Conservation (phyloP, 2,888 invertebrate genomes). For the Thalpophila matura region DNA sequence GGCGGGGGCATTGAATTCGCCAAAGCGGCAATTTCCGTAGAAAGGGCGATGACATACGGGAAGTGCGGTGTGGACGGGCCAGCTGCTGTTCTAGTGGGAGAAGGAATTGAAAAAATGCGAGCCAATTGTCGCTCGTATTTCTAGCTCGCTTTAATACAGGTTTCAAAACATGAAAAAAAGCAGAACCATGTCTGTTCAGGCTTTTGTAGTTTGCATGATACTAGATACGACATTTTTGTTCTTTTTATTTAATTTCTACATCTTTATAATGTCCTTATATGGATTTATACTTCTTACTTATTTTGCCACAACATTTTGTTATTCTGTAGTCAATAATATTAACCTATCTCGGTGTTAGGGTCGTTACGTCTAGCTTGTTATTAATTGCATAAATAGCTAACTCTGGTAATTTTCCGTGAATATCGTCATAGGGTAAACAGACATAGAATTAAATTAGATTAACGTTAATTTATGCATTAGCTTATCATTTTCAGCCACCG, state of each 20-base stretch:
- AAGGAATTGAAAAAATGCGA: conserved; percentile 18
- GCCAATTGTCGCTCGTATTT: not conserved
- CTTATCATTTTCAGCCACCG: conserved; percentile 44
- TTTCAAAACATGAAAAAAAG: not conserved
- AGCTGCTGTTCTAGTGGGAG: conserved; percentile 23
- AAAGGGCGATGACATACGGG: conserved; percentile 53
- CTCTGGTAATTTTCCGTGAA: conserved; percentile 12
- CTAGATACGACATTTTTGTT: no score
- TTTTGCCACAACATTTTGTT: not conserved
- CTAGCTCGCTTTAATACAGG: conserved; percentile 4
- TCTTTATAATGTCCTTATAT: not conserved
- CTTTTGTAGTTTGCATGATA: not conserved
- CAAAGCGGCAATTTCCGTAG: conserved; percentile 66
- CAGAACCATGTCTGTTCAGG: not conserved
- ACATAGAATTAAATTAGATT: conserved; percentile 43
- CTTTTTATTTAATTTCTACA: no score
- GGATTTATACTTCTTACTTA: not conserved
- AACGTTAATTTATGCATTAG: conserved; percentile 37
- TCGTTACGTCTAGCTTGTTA: not conserved
- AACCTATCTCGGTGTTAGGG: not conserved
- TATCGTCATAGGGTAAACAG: not conserved
- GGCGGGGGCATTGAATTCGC: conserved; percentile 59
- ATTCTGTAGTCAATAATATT: not conserved
- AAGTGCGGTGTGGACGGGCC: conserved; percentile 37
- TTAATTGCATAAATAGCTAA: conserved; percentile 1